A percentile compares a stretch with the other conserved stretches of the same genome.
Conservation (phyloP, 2,113 vertebrate species). For the Percopsis transmontana region DNA sequence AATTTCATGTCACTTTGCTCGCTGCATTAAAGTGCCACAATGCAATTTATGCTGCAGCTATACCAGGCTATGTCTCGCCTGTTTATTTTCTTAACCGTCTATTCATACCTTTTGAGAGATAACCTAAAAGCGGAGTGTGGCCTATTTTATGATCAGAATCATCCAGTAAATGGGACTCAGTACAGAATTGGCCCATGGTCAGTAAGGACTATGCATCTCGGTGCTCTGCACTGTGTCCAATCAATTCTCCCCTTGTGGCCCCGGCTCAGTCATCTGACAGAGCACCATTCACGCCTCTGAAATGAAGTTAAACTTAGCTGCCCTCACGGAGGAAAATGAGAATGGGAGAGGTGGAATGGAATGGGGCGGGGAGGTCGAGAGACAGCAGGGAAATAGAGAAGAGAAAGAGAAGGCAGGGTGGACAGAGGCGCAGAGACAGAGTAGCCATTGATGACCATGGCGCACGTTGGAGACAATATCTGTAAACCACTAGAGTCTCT, state of each 20-base stretch:
- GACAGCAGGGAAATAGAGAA: neutral
- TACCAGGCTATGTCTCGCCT: neutral
- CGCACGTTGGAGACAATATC: too few relatives aligned
- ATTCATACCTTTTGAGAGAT: slow-evolving; percentile 14
- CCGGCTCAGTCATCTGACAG: slow-evolving; percentile 43
- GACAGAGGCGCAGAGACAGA: neutral
- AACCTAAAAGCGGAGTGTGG: neutral
- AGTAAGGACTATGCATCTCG: slow-evolving; percentile 27
- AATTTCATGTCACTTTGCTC: neutral
- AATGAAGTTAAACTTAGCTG: slow-evolving; percentile 39
- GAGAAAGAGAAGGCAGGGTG: neutral
- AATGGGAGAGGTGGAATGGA: slow-evolving; percentile 22
- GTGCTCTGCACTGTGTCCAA: slow-evolving; percentile 31
- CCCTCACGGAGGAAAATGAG: slow-evolving; percentile 9
- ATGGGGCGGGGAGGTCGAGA: neutral
- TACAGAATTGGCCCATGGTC: slow-evolving; percentile 41
- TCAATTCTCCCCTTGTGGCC: slow-evolving; percentile 55
- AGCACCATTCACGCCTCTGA: slow-evolving; percentile 38
- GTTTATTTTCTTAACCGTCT: neutral
- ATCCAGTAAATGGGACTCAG: slow-evolving; percentile 33
- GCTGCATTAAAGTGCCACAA: too few relatives aligned
- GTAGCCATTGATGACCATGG: too few relatives aligned
- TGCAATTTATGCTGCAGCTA: neutral
- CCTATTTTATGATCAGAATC: slow-evolving; percentile 14
- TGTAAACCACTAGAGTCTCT: too few relatives aligned